Conservation (phyloP, 2,113 vertebrate species). For the Aptenodytes patagonicus region DNA sequence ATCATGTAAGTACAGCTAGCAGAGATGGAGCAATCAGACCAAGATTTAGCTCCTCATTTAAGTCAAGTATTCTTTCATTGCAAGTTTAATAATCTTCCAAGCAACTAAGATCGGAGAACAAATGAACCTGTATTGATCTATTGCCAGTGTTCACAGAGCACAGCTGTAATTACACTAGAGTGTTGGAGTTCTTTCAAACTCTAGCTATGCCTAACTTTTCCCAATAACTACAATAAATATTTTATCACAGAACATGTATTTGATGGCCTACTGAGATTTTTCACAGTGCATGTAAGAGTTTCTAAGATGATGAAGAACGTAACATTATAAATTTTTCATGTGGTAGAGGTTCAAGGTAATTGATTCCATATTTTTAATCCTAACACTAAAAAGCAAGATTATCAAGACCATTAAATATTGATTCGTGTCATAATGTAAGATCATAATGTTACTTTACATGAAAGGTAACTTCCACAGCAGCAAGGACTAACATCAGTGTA, state of each 20-base stretch:
- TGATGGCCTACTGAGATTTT: slow-evolving; percentile 92
- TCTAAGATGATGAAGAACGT: slow-evolving; percentile 88
- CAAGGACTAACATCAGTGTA: background rate
- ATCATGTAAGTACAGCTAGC: background rate
- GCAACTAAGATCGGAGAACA: slow-evolving; percentile 79
- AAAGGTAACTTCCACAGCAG: slow-evolving; percentile 60
- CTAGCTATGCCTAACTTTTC: slow-evolving; percentile 83
- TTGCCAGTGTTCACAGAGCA: slow-evolving; percentile 72
- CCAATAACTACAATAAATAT: slow-evolving; percentile 95
- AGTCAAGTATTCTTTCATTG: slow-evolving; percentile 75
- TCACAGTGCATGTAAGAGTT: slow-evolving; percentile 85
- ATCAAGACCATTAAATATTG: slow-evolving; percentile 84
- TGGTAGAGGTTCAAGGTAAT: slow-evolving; percentile 80
- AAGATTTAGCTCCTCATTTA: slow-evolving; percentile 77
- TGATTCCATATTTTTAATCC: slow-evolving; percentile 84
- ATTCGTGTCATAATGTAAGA: slow-evolving; percentile 78
- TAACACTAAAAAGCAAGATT: slow-evolving; percentile 83
- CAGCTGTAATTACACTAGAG: slow-evolving; percentile 89
- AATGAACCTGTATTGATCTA: slow-evolving; percentile 81
- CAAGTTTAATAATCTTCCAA: slow-evolving; percentile 73
- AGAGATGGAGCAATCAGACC: slow-evolving; percentile 56
- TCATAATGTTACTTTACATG: slow-evolving; percentile 72
- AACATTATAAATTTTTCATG: slow-evolving; percentile 91
- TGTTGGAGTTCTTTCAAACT: slow-evolving; percentile 89
- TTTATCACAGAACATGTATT: slow-evolving; percentile 96